Conservation (phyloP, 1,140 invertebrate species). For the Caenorhabditis latens region DNA sequence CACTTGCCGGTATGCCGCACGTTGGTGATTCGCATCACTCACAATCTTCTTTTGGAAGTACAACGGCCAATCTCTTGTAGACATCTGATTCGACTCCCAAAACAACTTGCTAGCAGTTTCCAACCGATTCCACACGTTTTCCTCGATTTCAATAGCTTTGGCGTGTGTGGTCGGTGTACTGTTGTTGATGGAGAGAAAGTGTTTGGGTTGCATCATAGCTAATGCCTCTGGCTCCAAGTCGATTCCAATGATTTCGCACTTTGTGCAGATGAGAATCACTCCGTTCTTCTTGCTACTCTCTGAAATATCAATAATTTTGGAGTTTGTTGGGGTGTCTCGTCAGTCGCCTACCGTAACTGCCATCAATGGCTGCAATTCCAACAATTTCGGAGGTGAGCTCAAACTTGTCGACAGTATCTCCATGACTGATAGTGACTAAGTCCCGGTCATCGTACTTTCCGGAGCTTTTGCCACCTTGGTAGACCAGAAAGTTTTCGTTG, state of each 20-base stretch:
- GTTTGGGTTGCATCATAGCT: slow-evolving; percentile 38
- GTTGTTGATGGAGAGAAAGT: slow-evolving; percentile 47
- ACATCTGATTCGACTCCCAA: slow-evolving; percentile 22
- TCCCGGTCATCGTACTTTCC: slow-evolving; percentile 42
- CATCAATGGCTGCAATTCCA: slow-evolving; percentile 1
- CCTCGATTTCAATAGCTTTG: slow-evolving; percentile 11
- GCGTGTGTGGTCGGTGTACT: slow-evolving; percentile 26
- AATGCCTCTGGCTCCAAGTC: background rate
- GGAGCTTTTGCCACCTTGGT: slow-evolving; percentile 35
- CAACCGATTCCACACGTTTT: slow-evolving; percentile 28
- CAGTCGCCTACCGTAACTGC: background rate
- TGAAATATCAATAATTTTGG: background rate
- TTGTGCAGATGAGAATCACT: slow-evolving; percentile 30
- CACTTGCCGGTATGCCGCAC: background rate
- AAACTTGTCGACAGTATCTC: background rate
- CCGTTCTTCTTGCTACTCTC: background rate
- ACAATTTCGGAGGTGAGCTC: slow-evolving; percentile 10
- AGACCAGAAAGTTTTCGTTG: background rate
- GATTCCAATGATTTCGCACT: slow-evolving; percentile 29
- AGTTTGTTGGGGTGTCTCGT: background rate
- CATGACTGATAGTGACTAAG: background rate
- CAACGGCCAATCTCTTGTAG: slow-evolving; percentile 17
- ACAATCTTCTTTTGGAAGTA: slow-evolving; percentile 39
- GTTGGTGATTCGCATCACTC: slow-evolving; percentile 25
- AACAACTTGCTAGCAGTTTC: slow-evolving; percentile 20